Evolutionary conservation across 1,140 invertebrate genomes (phyloP).

Genomic region (Propsilocerus akamusi): DNA sequence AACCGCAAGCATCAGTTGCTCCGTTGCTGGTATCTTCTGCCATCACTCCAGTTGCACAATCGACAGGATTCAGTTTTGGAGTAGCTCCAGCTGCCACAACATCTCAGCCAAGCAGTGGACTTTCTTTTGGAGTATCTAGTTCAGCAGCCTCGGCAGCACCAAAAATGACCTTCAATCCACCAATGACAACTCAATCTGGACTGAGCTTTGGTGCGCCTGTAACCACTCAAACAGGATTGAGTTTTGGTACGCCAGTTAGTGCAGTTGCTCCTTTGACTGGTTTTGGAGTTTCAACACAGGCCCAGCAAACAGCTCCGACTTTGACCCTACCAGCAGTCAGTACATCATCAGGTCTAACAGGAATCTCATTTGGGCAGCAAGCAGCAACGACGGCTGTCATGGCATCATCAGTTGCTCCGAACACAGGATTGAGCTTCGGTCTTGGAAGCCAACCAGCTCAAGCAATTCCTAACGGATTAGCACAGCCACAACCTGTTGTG

Average conservation of each 20-base stretch:
- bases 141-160: conserved; percentile 10
- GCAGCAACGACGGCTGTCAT: conserved; percentile 11
- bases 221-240: conserved; percentile 9
- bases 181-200: conserved; percentile 9
- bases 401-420: conserved; percentile 7
- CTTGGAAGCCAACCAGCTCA: background rate
- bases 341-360: conserved; percentile 14
- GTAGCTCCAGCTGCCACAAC: conserved; percentile 11
- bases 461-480: background rate
- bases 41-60: background rate
- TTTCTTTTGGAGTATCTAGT: conserved; percentile 11
- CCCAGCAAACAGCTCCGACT: too few relatives aligned
- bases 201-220: conserved; percentile 10
- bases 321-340: conserved; percentile 18
- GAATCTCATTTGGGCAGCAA: conserved; percentile 5
- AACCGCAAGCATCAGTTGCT: background rate
- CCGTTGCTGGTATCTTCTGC: background rate
- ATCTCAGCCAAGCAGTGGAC: conserved; percentile 7
- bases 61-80: conserved; percentile 8
- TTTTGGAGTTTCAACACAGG: conserved; percentile 19
- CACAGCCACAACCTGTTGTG: conserved; percentile 4
- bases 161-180: conserved; percentile 11
- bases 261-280: conserved; percentile 10
- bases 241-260: conserved; percentile 13
- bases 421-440: conserved; percentile 2